Evolutionary conservation across 2,113 vertebrate species (phyloP).

Genomic region (Trachemys scripta): DNA sequence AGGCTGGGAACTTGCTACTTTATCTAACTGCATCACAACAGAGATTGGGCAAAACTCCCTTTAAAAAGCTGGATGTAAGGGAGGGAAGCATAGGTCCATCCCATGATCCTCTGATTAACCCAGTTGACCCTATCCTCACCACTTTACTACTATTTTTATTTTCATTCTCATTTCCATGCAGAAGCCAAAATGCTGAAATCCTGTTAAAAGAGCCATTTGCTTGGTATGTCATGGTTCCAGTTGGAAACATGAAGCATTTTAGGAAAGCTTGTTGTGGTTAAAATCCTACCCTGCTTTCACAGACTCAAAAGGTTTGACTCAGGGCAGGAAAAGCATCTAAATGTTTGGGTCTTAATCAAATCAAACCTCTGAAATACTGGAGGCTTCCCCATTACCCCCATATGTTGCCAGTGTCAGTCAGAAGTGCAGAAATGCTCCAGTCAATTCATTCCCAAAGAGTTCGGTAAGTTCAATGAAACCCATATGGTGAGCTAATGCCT

Average conservation of each 20-base stretch:
- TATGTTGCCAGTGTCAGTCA: background rate
- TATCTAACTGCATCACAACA: too few relatives aligned
- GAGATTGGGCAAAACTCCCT: too few relatives aligned
- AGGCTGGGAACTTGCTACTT: too few relatives aligned
- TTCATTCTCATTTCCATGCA: background rate
- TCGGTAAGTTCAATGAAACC: background rate
- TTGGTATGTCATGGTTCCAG: background rate
- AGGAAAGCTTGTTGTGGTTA: background rate
- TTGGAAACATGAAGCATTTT: background rate
- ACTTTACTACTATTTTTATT: background rate
- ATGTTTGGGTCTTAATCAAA: background rate
- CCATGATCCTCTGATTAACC: too few relatives aligned
- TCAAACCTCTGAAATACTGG: background rate
- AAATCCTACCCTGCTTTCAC: background rate
- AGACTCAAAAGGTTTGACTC: background rate
- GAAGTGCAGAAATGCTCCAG: background rate
- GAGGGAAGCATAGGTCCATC: too few relatives aligned
- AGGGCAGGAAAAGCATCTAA: background rate
- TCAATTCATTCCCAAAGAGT: background rate
- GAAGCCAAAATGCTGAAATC: slow-evolving; percentile 1
- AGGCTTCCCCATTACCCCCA: background rate
- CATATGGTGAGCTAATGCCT: rapidly evolving
- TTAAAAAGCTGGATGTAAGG: too few relatives aligned
- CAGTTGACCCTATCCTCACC: too few relatives aligned
- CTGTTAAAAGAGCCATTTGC: background rate